A percentile compares a stretch with the other conserved stretches of the same genome.
phyloP scores from a whole-genome alignment of 2,888 invertebrate species.

The Polymixis flavicincta region DNA sequence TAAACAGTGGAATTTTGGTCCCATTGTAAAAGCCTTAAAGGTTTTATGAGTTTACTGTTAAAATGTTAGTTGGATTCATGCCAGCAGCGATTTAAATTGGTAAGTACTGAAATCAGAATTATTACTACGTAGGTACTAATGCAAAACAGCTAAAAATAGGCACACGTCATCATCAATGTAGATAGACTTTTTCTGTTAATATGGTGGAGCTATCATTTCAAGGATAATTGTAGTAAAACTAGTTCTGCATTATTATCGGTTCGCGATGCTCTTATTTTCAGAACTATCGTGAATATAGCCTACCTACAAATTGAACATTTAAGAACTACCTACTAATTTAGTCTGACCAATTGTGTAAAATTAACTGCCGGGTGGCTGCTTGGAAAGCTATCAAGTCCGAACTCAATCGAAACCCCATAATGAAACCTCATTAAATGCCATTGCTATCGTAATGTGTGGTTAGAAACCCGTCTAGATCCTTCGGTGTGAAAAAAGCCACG shows the following conservation, averaged over 20 bases:
- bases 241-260: background rate
- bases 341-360: background rate
- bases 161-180: background rate
- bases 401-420: conserved; percentile 9
- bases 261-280: background rate
- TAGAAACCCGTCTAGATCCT: background rate
- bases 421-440: conserved; percentile 12
- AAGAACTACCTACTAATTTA: background rate
- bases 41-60: background rate
- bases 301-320: background rate
- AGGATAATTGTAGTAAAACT: background rate
- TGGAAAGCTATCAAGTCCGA: conserved; percentile 20
- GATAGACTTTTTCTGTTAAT: conserved; percentile 5
- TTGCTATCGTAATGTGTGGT: conserved; percentile 5
- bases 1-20: background rate
- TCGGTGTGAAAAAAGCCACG: background rate
- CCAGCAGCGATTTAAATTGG: conserved; percentile 5
- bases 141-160: conserved; percentile 2
- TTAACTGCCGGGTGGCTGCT: conserved; percentile 16
- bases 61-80: background rate
- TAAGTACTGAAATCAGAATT: conserved; percentile 7
- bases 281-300: background rate
- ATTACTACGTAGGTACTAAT: conserved; percentile 2
- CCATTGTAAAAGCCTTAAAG: conserved; percentile 1
- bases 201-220: background rate